Base-by-base conservation (phyloP, 2,113 vertebrate genomes). In the Atherinomorus stipes region DNA sequence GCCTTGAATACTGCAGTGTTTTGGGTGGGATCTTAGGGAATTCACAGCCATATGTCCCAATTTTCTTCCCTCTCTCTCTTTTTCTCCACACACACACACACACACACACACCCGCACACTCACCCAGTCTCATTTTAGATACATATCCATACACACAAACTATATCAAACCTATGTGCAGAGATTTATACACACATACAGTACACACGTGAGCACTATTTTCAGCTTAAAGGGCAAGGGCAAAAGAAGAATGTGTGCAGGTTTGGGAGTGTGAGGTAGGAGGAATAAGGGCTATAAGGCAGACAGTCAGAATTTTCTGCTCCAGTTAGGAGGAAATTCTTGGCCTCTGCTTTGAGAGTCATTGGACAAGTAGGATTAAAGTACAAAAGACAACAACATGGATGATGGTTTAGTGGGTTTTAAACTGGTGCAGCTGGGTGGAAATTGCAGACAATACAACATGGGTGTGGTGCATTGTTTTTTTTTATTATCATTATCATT, bases 11-110 rank as follows among this genome's bases (percentile, higher is more conserved):
- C 82, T 85, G 80, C 88, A 80, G 78, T 86, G 79, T 87, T 89
- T 90, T 89, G 83, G 85, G 81, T 85, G 71, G 87, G 85, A 85
- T 90, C 85, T 87, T 70, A 45, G 89, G 90, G 89, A 91, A 87
- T 90, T 89, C 85, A 79, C 60, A 34, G 77, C 86, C 90, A 92
- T 91, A 91, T 91, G 90, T 88, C 85, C 89, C 88, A 83, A 88
- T 90, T 91, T 85, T 59, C 49, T 19, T 49, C 22, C 63, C 40
- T 40, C 58, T 65, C 58, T 63, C 23, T 9, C 7, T 12, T 13
- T 38, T 26, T 50, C 31, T n/a, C 57, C 58, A 66, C 63, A 58
- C 51, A 47, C 52, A 66, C 54, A 59, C 67, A 62, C 67, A 50
- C 42, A 71, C 2, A 26, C 26, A 70, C 26, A 28, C 49, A 57